These are phyloP conservation scores for Bhutanitis thaidina DNA, from an alignment of 2,888 invertebrate species.

Conservation along the genomic window DNA sequence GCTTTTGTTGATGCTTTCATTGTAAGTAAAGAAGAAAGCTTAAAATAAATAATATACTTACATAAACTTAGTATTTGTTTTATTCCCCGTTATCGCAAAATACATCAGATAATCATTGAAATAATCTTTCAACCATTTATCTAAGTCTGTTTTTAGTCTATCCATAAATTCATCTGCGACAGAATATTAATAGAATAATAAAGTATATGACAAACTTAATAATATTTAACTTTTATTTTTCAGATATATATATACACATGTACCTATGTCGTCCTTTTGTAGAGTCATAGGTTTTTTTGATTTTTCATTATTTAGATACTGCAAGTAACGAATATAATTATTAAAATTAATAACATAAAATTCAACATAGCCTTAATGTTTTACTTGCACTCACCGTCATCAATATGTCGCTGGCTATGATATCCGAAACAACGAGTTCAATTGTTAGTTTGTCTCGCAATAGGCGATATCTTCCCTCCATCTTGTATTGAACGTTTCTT, in stretches of 20 bases:
- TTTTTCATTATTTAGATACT: constrained; percentile 35
- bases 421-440: constrained; percentile 45
- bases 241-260: too few species aligned
- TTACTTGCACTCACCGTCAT: constrained; percentile 41
- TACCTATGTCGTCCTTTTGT: constrained; percentile 36
- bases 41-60: constrained; percentile 29
- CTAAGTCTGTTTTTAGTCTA: constrained; percentile 49
- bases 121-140: constrained; percentile 62
- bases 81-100: constrained; percentile 27
- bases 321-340: constrained; percentile 23
- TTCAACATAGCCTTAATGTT: neutral
- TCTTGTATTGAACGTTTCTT: constrained; percentile 44
- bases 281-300: constrained; percentile 24
- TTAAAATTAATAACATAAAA: neutral
- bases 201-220: neutral
- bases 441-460: constrained; percentile 43
- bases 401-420: constrained; percentile 37
- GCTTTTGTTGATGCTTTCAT: too few species aligned
- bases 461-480: constrained; percentile 55
- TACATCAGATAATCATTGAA: constrained; percentile 59
- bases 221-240: neutral
- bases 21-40: too few species aligned
- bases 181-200: neutral
- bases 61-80: constrained; percentile 32
- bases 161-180: constrained; percentile 44